phyloP scores from a whole-genome alignment of 2,797 vertebrate genomes.

The Erithacus rubecula region DNA sequence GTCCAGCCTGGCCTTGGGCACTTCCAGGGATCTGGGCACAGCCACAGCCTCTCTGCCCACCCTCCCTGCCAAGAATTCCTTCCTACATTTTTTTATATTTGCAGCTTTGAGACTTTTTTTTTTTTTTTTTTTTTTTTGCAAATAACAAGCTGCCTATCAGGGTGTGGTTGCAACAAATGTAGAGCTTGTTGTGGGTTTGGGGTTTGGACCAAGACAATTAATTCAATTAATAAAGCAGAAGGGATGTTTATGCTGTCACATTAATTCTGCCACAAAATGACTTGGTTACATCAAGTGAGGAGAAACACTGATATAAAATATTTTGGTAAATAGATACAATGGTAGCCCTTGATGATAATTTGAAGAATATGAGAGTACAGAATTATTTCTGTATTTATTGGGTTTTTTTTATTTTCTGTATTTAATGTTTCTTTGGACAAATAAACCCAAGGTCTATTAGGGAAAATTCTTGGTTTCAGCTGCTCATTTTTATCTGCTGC shows the following conservation, averaged over 20 bases:
- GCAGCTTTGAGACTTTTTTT: neutral
- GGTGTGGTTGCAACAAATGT: neutral
- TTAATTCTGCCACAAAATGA: neutral
- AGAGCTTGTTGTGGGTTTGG: neutral
- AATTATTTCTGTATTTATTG: too few relatives aligned
- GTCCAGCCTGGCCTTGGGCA: fast-evolving
- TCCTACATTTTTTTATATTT: neutral
- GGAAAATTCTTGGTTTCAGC: neutral
- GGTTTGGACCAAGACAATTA: neutral
- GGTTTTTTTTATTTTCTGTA: neutral
- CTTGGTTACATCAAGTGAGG: neutral
- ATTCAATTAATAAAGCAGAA: neutral
- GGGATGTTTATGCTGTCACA: neutral
- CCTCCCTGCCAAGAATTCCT: neutral
- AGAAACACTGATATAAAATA: neutral
- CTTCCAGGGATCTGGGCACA: neutral
- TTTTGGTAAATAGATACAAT: neutral
- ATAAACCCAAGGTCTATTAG: neutral
- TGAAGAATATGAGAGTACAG: neutral
- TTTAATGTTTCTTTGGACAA: neutral
- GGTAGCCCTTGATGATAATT: neutral
- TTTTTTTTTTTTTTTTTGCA: neutral
- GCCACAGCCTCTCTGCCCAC: neutral
- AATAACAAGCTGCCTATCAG: neutral
- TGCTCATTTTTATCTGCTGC: neutral